A percentile compares a stretch with the other conserved stretches of the same genome.
Evolutionary conservation across 2,797 vertebrate genomes (phyloP).

Genomic region (Hippocampus kuda): DNA sequence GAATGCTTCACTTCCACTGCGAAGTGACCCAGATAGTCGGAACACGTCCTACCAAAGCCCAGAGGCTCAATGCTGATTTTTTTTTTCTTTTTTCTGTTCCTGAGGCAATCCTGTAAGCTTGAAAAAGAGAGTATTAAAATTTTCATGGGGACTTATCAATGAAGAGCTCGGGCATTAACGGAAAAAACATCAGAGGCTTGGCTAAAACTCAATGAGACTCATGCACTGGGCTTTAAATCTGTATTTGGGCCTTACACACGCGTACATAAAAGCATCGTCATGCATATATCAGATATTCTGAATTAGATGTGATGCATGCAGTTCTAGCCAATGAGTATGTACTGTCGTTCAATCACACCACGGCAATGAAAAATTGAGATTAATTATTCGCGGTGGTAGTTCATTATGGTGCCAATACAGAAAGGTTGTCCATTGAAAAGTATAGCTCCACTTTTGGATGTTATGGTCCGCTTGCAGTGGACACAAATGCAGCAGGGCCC

Average conservation of each 20-base stretch:
- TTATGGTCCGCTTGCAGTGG: too few species aligned
- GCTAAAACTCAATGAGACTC: not conserved
- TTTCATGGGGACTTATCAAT: slow-evolving; percentile 41
- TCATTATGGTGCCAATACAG: too few species aligned
- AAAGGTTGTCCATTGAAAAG: too few species aligned
- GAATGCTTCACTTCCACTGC: slow-evolving; percentile 50
- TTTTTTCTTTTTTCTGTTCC: slow-evolving; percentile 23
- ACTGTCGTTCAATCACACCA: too few species aligned
- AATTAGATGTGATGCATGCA: too few species aligned
- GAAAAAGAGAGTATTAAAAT: slow-evolving; percentile 40
- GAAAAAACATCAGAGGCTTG: slow-evolving; percentile 6
- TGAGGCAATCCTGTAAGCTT: slow-evolving; percentile 35
- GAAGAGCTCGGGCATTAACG: slow-evolving; percentile 13
- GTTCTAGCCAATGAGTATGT: too few species aligned
- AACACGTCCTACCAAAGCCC: slow-evolving; percentile 50
- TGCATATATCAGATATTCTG: too few species aligned
- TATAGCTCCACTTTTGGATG: too few species aligned
- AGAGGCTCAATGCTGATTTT: slow-evolving; percentile 47
- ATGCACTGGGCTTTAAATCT: not conserved
- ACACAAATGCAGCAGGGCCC: too few species aligned
- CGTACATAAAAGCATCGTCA: not conserved
- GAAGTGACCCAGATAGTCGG: slow-evolving; percentile 64
- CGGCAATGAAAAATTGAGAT: too few species aligned
- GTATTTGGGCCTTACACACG: not conserved
- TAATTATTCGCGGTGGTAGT: too few species aligned